phyloP scores from a whole-genome alignment of 2,113 vertebrate genomes.

The Struthidea cinerea region DNA sequence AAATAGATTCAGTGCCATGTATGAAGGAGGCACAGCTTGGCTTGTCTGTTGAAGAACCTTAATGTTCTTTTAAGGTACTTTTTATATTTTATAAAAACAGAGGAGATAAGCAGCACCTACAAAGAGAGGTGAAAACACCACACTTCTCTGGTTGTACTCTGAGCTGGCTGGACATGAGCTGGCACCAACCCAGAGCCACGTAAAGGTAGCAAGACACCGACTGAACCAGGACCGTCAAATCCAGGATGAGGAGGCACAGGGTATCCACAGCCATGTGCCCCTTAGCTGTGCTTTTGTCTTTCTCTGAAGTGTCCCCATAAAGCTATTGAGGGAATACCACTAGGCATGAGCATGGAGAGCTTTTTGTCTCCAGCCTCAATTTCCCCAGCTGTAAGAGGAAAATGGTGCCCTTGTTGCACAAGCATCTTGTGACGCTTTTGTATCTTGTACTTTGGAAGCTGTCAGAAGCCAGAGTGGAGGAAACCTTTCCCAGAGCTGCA shows the following conservation, averaged over 20 bases:
- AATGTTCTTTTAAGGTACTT: not conserved
- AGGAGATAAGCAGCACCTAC: not conserved
- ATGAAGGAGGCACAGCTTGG: not conserved
- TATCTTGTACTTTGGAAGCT: not conserved
- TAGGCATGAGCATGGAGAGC: rapidly evolving
- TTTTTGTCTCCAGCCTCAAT: not conserved
- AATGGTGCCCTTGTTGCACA: not conserved
- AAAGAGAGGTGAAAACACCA: not conserved
- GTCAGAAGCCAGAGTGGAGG: not conserved
- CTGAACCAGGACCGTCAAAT: not conserved
- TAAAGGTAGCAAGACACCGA: rapidly evolving
- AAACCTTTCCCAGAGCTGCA: not conserved
- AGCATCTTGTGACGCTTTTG: not conserved
- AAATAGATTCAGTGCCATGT: not conserved
- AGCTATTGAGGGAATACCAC: not conserved
- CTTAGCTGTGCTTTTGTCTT: not conserved
- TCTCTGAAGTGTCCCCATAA: not conserved
- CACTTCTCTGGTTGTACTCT: not conserved
- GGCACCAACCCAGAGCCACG: not conserved
- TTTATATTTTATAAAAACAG: not conserved
- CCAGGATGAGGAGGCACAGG: not conserved
- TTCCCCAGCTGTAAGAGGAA: not conserved
- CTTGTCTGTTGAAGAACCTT: not conserved
- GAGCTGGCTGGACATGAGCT: not conserved
- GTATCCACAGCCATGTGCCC: not conserved